Evolutionary conservation across 2,797 vertebrate species (phyloP), one percentile per base, ranked within the genome.

Genomic region (Sebastes reedi): DNA sequence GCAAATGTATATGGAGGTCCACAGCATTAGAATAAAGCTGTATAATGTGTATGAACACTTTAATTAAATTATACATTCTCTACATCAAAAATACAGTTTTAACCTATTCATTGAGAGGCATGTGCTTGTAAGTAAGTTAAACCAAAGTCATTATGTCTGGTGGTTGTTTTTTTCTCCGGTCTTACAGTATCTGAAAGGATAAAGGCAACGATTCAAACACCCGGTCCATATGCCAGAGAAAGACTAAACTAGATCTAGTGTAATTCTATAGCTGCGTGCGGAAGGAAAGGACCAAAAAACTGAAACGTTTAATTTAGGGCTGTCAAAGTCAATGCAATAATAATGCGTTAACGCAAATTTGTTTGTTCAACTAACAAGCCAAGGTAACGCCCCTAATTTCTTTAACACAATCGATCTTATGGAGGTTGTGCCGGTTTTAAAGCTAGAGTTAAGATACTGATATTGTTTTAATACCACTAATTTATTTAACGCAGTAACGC

Each of bases 41-140:
- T 61, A 50, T 39, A 65, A 70, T 60, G 39, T 12, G 3, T 24
- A 54, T 54, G 18, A 52, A 30, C 3, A 22, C 16, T 55, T 73
- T 20, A 52, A 69, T 67, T 58, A 78, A 62, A 75, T 75, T 46
- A 81, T 13, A 52, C 16, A 61, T 70, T 61, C 6, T 61, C 4
- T 34, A 24, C 20, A 20, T 69, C 12, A 46, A 42, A 59, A 69
- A 80, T 20, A 58, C 9, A 20, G 32, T 39, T 70, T 61, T 25
- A 61, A 22, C 10, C 2, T 59, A 3, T 54, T 25, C 13, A 39
- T 32, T 30, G 18, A 39, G 3, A 36, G 59, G 18, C n/a, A n/a
- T 27, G 6, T 25, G 11, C 29, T 18, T 50, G 2, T 30, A 52
- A 34, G 20, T 3, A 36, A 36, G 29, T 27, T 27, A 66, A 72